These are phyloP conservation scores for Polypedilum vanderplanki DNA, from an alignment of 1,140 invertebrate genomes.

Conservation along the genomic window DNA sequence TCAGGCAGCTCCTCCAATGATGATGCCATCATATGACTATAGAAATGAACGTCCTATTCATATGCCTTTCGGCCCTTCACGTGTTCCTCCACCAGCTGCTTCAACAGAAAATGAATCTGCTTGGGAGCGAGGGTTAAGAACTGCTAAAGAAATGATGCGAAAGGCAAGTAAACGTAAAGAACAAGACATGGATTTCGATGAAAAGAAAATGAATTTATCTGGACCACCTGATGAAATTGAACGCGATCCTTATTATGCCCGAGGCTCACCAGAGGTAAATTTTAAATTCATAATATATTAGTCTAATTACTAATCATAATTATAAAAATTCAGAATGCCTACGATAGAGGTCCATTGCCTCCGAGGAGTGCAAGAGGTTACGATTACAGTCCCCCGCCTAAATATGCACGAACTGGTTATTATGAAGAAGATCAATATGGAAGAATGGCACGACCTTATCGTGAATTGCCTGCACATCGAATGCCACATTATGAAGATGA, in stretches of 20 bases:
- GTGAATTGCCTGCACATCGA: constrained; percentile 41
- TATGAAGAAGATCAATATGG: constrained; percentile 43
- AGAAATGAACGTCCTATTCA: constrained; percentile 43
- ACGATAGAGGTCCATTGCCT: background rate
- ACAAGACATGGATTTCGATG: constrained; percentile 92
- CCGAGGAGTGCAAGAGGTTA: constrained; percentile 30
- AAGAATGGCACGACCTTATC: constrained; percentile 37
- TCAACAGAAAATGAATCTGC: constrained; percentile 68
- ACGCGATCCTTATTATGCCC: constrained; percentile 76
- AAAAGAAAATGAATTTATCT: constrained; percentile 85
- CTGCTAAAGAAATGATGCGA: constrained; percentile 86
- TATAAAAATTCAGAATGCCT: background rate
- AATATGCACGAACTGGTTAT: constrained; percentile 36
- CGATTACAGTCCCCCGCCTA: constrained; percentile 37
- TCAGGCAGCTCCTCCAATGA: constrained; percentile 38
- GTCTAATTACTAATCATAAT: background rate
- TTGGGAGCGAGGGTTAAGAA: constrained; percentile 82
- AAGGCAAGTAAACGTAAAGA: constrained; percentile 90
- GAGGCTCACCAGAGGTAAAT: constrained; percentile 33
- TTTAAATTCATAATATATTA: background rate
- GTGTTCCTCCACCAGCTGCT: constrained; percentile 44
- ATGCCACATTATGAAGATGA: constrained; percentile 45
- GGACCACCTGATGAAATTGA: constrained; percentile 75
- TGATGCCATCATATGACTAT: constrained; percentile 40
- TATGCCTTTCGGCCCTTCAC: constrained; percentile 42